These are phyloP conservation scores for Dyspetes luteomarginatus DNA, from an alignment of 2,888 invertebrate species.

Conservation along the genomic window DNA sequence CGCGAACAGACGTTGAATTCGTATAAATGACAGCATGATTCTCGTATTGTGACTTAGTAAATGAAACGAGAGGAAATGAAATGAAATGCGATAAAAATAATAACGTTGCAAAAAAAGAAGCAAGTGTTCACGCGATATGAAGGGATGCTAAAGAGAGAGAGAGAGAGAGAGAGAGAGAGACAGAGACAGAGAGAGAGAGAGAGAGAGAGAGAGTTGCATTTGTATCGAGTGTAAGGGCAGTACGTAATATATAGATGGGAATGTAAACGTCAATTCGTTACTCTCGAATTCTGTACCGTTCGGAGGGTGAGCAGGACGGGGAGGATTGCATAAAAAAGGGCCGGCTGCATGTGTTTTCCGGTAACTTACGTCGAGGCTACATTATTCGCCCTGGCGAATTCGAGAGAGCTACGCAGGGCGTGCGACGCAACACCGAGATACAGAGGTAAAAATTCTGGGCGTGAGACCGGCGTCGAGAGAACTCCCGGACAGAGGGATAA, in stretches of 20 bases:
- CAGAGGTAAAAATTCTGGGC: conserved; percentile 8
- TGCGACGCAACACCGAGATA: not conserved
- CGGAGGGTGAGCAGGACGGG: conserved; percentile 5
- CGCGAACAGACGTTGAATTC: conserved; percentile 15
- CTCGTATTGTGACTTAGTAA: not conserved
- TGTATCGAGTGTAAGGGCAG: not conserved
- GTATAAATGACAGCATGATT: not conserved
- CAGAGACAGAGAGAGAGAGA: no score
- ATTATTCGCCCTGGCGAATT: not conserved
- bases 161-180: conserved; percentile 15
- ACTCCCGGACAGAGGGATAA: conserved; percentile 32
- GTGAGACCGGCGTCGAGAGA: not conserved
- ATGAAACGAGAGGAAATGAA: not conserved
- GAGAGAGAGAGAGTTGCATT: conserved; percentile 7
- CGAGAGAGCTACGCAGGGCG: not conserved
- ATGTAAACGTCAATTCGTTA: conserved; percentile 26
- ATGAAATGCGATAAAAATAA: conserved; percentile 24
- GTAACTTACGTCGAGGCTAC: conserved; percentile 33
- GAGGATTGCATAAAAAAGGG: conserved; percentile 15
- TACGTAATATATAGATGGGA: not conserved
- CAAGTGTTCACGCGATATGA: not conserved
- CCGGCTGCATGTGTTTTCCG: conserved; percentile 10
- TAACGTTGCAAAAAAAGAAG: conserved; percentile 18
- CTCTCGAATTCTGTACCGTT: no score
- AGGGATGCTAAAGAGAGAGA: no score